Evolutionary conservation across 2,113 vertebrate species (phyloP).

Genomic region (Syngnathus floridae): DNA sequence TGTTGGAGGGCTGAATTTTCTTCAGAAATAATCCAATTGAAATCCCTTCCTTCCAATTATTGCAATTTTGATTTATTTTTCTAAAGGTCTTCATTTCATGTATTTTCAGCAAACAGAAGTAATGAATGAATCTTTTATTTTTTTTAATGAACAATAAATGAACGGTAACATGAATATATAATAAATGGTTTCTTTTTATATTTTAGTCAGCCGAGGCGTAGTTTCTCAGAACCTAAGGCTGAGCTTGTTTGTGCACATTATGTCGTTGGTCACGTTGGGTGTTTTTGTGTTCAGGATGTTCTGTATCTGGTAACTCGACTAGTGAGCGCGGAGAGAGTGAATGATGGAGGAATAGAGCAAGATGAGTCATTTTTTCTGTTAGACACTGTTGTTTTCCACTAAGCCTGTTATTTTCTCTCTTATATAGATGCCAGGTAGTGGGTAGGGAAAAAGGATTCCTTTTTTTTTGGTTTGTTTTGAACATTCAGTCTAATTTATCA

Average conservation of each 20-base stretch:
- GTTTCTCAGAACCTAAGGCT: background rate
- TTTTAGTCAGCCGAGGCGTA: too few relatives aligned
- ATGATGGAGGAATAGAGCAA: constrained; percentile 39
- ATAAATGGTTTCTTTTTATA: background rate
- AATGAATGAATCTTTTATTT: too few relatives aligned
- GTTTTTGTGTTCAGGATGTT: constrained; percentile 59
- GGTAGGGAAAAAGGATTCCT: constrained; percentile 54
- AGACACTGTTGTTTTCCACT: constrained; percentile 66
- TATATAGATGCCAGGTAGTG: constrained; percentile 67
- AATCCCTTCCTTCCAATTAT: too few relatives aligned
- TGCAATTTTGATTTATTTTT: too few relatives aligned
- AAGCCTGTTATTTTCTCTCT: constrained; percentile 63
- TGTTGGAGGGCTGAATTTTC: constrained; percentile 9
- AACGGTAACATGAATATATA: too few relatives aligned
- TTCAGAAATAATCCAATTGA: too few relatives aligned
- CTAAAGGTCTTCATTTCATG: too few relatives aligned
- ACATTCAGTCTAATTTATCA: constrained; percentile 51
- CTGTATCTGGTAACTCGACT: constrained; percentile 44
- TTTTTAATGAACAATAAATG: too few relatives aligned
- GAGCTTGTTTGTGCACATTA: background rate
- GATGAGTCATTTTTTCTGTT: constrained; percentile 68
- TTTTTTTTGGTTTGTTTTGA: constrained; percentile 42
- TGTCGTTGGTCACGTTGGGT: constrained; percentile 30
- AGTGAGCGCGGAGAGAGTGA: constrained; percentile 27
- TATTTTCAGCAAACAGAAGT: too few relatives aligned